Evolutionary conservation across 2,113 vertebrate species (phyloP), one percentile per base, ranked within the genome.

Genomic region (Antechinus stuartii): DNA sequence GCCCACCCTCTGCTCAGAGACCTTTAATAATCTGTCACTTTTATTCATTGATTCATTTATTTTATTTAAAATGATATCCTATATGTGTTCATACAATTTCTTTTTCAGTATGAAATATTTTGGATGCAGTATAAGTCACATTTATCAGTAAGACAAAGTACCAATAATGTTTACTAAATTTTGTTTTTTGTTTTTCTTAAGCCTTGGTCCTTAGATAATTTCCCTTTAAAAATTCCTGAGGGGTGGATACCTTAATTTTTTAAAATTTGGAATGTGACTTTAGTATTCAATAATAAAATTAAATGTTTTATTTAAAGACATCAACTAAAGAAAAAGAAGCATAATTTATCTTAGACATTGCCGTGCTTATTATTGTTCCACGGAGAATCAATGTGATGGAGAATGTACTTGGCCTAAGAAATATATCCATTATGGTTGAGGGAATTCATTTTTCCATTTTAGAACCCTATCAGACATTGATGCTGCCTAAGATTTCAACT

Each of bases 251-350:
- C n/a, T 93, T 0, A 0, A 93, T 94, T 96, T 97, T 49, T n/a
- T 89, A 47, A 47, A 61, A 50, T 22, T 93, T 93, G 92, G 14
- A 61, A 97, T 95, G 84, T 95, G 76, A 49, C 90, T 89, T 97
- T 97, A 97, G 24, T 54, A 93, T 35, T 96, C 94, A 93, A 19
- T 55, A 98, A 92, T 92, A 96, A 97, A 98, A 97, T 96, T 55
- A 84, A 96, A 97, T 54, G 91, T 35, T 97, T 96, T 84, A 94
- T 96, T 97, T 98, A 90, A 96, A 98, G 97, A 56, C 57, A 89
- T 96, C 94, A 96, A 53, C n/a, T 50, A 47, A 47, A 47, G 46
- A 52, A 92, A 95, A 96, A 94, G 92, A 97, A 94, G 89, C 54
- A 96, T 50, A 95, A 55, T 91, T 97, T 97, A 94, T 96, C 92